Percentiles rank a stretch among this genome's conserved stretches.
phyloP scores from a whole-genome alignment of 2,797 vertebrate genomes.

The Petrocephalus sullivani region DNA sequence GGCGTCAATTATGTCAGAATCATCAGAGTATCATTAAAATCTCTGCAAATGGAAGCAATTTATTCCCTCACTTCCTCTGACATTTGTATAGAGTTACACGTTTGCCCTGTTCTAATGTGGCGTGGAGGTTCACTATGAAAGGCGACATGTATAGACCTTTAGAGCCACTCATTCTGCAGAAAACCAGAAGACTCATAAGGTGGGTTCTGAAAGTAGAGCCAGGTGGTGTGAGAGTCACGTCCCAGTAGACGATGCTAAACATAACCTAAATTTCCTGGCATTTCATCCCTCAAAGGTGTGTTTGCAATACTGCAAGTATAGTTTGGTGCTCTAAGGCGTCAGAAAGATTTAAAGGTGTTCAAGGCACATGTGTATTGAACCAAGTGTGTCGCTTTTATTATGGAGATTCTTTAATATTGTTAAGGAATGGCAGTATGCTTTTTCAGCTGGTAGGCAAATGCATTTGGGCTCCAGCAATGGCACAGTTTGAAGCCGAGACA shows the following conservation, averaged over 20 bases:
- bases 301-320: not conserved
- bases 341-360: conserved; percentile 1
- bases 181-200: not conserved
- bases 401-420: not conserved
- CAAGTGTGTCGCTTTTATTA: not conserved
- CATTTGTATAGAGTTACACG: not conserved
- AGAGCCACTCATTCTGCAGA: not conserved
- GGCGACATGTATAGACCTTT: not conserved
- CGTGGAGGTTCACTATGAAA: not conserved
- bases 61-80: not conserved
- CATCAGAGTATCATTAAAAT: conserved; percentile 1
- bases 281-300: not conserved
- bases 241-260: not conserved
- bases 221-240: not conserved
- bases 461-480: conserved; percentile 2
- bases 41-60: conserved; percentile 12
- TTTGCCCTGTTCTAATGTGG: not conserved
- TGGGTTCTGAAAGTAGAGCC: not conserved
- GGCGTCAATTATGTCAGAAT: not conserved
- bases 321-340: not conserved
- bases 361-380: not conserved
- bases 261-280: not conserved
- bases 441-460: not conserved
- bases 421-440: not conserved
- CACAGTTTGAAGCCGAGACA: not conserved